Evolutionary conservation across 2,113 vertebrate genomes (phyloP), one percentile per base, ranked within the genome.

Genomic region (human (Homo sapiens)): DNA sequence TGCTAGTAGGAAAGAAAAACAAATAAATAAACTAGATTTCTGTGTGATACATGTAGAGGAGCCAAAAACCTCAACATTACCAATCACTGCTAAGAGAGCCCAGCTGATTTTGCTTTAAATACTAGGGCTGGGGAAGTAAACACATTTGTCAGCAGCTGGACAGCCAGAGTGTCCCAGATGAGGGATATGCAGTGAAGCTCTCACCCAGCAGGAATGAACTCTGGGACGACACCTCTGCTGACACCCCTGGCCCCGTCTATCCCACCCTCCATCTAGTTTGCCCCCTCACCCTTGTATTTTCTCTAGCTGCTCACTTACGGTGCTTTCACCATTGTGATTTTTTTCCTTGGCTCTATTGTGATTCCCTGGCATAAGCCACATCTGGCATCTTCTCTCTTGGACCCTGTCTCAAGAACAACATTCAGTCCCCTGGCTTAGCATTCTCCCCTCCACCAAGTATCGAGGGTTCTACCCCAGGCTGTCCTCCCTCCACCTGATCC

Each of bases 401-500:
- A 88, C 80, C 68, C 25, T 8, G n/a, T 38, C 52, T 89, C 25
- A 14, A 72, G 70, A 96, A 84, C 83, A 73, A 9, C 52, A 10
- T 38, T 86, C n/a, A 22, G 20, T 92, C 6, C 22, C 80, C 40
- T 87, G 87, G 92, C 73, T 68, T 16, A 30, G 59, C 30, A 0
- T 32, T 30, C 50, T 57, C 20, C 64, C 16, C 78, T 35, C 23
- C 11, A 17, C 25, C 0, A 3, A 23, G 14, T 11, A 6, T 50
- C 55, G 0, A 4, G 61, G 45, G 59, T 92, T 61, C 90, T 80
- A 1, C 82, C 94, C 83, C 13, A 66, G 68, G 43, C 94, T 75
- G 80, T 32, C 94, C 76, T 96, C 88, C 20, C 76, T 96, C 90
- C 20, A 76, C 96, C 94, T 94, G 94, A 93, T 81, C 45, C 68